phyloP scores from a whole-genome alignment of 2,888 invertebrate species.

The Pseudococcus longispinus region DNA sequence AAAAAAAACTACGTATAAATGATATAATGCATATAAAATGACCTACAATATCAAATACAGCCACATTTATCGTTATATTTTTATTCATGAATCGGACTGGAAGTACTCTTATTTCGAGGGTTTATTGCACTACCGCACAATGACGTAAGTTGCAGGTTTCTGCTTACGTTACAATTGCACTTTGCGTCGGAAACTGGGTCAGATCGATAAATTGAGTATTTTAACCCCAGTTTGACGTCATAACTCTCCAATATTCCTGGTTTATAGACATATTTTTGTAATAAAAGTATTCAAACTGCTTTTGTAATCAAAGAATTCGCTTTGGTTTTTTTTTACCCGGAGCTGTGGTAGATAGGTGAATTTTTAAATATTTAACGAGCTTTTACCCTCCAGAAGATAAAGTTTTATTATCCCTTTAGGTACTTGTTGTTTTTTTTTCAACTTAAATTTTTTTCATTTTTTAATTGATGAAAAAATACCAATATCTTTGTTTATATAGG shows the following conservation, averaged over 20 bases:
- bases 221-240: constrained; percentile 55
- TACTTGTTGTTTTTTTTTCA: not conserved
- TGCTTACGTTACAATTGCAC: constrained; percentile 54
- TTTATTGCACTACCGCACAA: constrained; percentile 45
- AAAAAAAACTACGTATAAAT: not conserved
- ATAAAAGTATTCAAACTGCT: not conserved
- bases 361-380: not conserved
- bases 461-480: not conserved
- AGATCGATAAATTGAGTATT: constrained; percentile 56
- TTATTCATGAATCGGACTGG: constrained; percentile 7
- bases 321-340: not conserved
- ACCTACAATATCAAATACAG: not conserved
- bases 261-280: constrained; percentile 12
- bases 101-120: constrained; percentile 32
- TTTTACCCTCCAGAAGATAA: not conserved
- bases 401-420: not conserved
- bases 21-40: not conserved
- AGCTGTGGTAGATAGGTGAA: not conserved
- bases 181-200: constrained; percentile 51
- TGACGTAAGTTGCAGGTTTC: constrained; percentile 56
- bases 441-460: not conserved
- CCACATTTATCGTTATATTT: not conserved
- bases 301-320: not conserved
- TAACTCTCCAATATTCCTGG: constrained; percentile 50
- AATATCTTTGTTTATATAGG: not conserved